Conservation (phyloP, 1,140 invertebrate genomes). For the Drosophila micromelanica region DNA sequence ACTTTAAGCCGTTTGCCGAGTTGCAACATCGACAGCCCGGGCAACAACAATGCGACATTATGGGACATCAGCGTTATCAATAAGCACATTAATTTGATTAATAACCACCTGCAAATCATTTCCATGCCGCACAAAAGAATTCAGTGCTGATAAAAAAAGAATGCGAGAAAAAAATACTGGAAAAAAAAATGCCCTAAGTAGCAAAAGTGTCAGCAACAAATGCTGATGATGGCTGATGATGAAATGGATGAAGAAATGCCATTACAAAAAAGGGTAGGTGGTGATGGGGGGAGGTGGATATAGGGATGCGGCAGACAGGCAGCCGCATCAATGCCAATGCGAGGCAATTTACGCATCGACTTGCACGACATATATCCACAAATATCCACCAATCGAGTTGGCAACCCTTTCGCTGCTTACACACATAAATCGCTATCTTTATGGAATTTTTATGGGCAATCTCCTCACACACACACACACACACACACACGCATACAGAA, state of each 20-base stretch:
- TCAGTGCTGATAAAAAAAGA: slow-evolving; percentile 60
- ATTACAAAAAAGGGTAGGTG: slow-evolving; percentile 46
- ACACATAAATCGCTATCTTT: slow-evolving; percentile 84
- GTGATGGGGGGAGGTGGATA: too few relatives aligned
- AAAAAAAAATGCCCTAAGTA: slow-evolving; percentile 60
- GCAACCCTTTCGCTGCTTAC: slow-evolving; percentile 69
- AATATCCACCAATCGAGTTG: slow-evolving; percentile 44
- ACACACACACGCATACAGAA: slow-evolving; percentile 6
- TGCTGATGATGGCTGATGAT: slow-evolving; percentile 72
- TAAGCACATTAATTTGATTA: slow-evolving; percentile 84
- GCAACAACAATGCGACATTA: slow-evolving; percentile 48
- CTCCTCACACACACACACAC: slow-evolving; percentile 58
- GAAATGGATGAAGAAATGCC: slow-evolving; percentile 67
- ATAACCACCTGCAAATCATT: slow-evolving; percentile 84
- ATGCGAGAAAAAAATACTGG: slow-evolving; percentile 3
- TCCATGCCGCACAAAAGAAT: slow-evolving; percentile 71
- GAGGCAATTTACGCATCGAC: slow-evolving; percentile 72
- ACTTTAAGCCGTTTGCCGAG: slow-evolving; percentile 42
- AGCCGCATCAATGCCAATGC: slow-evolving; percentile 63
- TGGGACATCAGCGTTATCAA: slow-evolving; percentile 75
- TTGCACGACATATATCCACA: slow-evolving; percentile 8
- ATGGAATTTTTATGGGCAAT: slow-evolving; percentile 84
- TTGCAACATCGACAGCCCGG: slow-evolving; percentile 27
- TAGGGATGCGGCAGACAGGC: slow-evolving; percentile 13
- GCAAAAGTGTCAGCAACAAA: slow-evolving; percentile 79